These are phyloP conservation scores for Setipinna tenuifilis DNA, from an alignment of 2,797 vertebrate species.

Conservation along the genomic window DNA sequence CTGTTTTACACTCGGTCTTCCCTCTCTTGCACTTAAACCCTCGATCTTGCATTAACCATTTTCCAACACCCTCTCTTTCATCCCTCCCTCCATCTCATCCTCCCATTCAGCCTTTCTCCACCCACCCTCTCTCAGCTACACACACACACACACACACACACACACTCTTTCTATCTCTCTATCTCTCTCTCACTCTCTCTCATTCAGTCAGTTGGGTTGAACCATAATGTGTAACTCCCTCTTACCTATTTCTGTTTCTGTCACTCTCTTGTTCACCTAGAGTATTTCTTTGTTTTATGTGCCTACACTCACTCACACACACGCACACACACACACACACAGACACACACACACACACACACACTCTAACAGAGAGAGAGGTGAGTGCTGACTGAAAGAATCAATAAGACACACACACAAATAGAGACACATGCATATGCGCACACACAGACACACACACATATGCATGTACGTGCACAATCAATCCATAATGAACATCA, in stretches of 20 bases:
- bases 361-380: too few species aligned
- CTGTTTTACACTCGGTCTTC: too few species aligned
- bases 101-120: conserved; percentile 27
- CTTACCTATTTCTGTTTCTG: neutral
- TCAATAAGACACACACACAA: neutral
- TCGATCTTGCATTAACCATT: neutral
- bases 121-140: conserved; percentile 33
- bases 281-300: neutral
- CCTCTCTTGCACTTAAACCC: neutral
- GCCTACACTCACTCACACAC: too few species aligned
- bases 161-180: conserved; percentile 40
- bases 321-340: neutral
- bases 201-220: neutral
- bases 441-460: too few species aligned
- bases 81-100: conserved; percentile 28
- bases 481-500: neutral
- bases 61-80: neutral
- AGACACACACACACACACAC: neutral
- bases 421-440: neutral
- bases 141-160: too few species aligned
- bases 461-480: too few species aligned
- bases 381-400: neutral
- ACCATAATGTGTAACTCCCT: neutral
- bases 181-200: conserved; percentile 34
- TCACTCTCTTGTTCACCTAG: neutral